Conservation (phyloP, 2,797 vertebrate genomes). For the Mus minutoides region DNA sequence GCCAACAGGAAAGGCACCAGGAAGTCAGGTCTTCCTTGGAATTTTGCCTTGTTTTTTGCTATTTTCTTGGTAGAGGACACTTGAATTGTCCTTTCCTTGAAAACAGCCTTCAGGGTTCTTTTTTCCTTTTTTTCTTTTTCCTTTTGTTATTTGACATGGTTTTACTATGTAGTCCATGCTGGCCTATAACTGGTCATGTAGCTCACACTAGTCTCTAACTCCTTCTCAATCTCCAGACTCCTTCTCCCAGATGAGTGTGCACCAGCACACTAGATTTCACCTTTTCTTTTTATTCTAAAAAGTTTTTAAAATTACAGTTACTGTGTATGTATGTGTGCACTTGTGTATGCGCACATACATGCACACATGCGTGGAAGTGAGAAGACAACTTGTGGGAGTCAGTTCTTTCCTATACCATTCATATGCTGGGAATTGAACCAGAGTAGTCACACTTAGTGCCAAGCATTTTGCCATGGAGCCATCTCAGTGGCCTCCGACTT, state of each 20-base stretch:
- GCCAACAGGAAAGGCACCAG: not conserved
- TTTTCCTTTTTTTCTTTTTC: not conserved
- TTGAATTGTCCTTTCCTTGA: slow-evolving; percentile 15
- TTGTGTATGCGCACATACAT: not conserved
- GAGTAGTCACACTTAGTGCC: not conserved
- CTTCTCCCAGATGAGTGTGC: not conserved
- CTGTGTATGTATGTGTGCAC: not conserved
- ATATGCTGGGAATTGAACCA: not conserved
- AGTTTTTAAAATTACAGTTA: not conserved
- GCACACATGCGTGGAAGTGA: not conserved
- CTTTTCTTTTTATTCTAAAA: not conserved
- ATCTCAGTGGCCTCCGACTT: not conserved
- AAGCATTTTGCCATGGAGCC: not conserved
- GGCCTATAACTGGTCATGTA: not conserved
- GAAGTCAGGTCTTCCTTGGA: slow-evolving; percentile 9
- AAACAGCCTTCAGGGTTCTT: not conserved
- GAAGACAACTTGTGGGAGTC: not conserved
- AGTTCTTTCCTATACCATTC: not conserved
- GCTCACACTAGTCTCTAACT: not conserved
- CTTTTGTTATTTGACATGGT: not conserved
- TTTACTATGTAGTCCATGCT: not conserved
- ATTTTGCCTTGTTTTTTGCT: not conserved
- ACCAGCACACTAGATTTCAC: not conserved
- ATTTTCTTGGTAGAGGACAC: slow-evolving; percentile 9
- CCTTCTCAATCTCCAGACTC: not conserved